Evolutionary conservation across 2,888 invertebrate species (phyloP).

Genomic region (Euclidia mi): DNA sequence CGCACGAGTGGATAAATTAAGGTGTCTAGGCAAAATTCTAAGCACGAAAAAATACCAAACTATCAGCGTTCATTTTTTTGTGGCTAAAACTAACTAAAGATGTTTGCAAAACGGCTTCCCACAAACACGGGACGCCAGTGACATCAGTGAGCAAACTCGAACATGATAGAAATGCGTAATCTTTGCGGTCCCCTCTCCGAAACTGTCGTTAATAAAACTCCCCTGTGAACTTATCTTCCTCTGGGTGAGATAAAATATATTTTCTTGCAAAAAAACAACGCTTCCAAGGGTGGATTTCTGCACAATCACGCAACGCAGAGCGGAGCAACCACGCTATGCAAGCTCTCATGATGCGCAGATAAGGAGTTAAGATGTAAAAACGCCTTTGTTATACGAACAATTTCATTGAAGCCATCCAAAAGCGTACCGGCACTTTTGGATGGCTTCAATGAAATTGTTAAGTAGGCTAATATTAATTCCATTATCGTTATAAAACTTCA

Average conservation of each 20-base stretch:
- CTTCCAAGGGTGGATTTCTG: slow-evolving; percentile 56
- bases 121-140: slow-evolving; percentile 61
- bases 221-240: slow-evolving; percentile 79
- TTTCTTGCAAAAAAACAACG: slow-evolving; percentile 75
- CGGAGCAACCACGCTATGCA: slow-evolving; percentile 19
- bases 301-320: slow-evolving; percentile 60
- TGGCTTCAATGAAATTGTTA: too few species aligned
- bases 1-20: too few species aligned
- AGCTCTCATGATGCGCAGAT: slow-evolving; percentile 39
- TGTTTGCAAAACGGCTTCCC: slow-evolving; percentile 39
- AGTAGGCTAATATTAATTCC: background rate
- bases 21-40: background rate
- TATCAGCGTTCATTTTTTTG: slow-evolving; percentile 45
- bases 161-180: slow-evolving; percentile 76
- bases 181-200: slow-evolving; percentile 70
- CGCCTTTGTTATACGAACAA: slow-evolving; percentile 13
- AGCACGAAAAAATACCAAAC: slow-evolving; percentile 29
- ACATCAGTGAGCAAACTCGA: slow-evolving; percentile 71
- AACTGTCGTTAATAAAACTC: too few species aligned
- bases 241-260: slow-evolving; percentile 78
- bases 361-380: slow-evolving; percentile 28
- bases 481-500: background rate
- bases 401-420: slow-evolving; percentile 5
- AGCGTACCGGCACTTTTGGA: too few species aligned
- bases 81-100: slow-evolving; percentile 34